Evolutionary conservation across 2,113 vertebrate species (phyloP), one percentile per base, ranked within the genome.

Genomic region (Syrrhaptes paradoxus): DNA sequence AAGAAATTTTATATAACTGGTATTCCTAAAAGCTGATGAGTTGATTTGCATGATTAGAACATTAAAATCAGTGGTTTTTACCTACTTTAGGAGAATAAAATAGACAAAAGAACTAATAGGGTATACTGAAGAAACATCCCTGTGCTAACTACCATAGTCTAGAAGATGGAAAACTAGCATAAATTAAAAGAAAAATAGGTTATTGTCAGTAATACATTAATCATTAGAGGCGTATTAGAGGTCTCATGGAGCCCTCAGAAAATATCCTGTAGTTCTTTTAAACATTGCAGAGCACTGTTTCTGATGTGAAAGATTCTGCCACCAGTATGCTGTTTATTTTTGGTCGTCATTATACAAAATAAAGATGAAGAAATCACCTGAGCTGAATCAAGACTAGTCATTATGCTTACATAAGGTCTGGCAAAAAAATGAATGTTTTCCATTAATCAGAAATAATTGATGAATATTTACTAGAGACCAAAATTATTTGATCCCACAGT

Each of bases 11-110:
- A 51, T 70, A 6, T 51, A 62, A 71, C 55, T 78, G 31, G 10
- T 74, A 80, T 92, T 86, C 21, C 25, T 88, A 73, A 93, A 77
- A 73, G 31, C 48, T 65, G 41, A 36, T 67, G 28, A 84, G 28
- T 86, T 92, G 31, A 62, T 90, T 94, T 95, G 65, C 29, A 36
- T 93, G 32, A 94, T 89, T 74, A 92, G 79, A 83, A 48, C 22
- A 54, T 67, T 89, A 71, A 89, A 94, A 94, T 95, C 31, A 58
- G 54, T 63, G 65, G 68, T 49, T 77, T 83, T 90, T 80, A 74
- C 31, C 55, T 59, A 51, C 48, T 55, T 88, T 26, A 58, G 25
- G 11, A 55, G 46, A 83, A 65, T 6, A 68, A 79, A 68, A 78
- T 45, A 54, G n/a, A 49, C 21, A 57, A 59, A 91, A 83, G 58